phyloP scores from a whole-genome alignment of 2,797 vertebrate genomes.

The Melanogrammus aeglefinus region DNA sequence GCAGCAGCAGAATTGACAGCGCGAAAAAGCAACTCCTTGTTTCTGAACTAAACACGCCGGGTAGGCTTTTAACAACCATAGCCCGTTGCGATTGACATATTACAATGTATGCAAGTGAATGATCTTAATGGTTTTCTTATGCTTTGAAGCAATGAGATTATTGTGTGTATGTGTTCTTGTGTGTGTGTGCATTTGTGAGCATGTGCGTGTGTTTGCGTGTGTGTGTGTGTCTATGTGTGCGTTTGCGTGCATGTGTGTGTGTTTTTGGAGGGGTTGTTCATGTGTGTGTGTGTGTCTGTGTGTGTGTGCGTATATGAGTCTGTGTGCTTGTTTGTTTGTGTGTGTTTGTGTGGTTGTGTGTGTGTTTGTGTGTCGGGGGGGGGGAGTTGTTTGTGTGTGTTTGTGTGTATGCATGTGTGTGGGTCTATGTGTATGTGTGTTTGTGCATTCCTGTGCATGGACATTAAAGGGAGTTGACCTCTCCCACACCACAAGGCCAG shows the following conservation, averaged over 20 bases:
- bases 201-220: background rate
- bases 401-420: background rate
- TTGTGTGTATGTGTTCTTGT: conserved; percentile 5
- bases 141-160: background rate
- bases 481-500: conserved; percentile 56
- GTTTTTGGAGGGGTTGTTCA: no score
- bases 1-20: conserved; percentile 51
- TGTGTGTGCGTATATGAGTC: no score
- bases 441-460: conserved; percentile 7
- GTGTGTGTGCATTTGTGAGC: background rate
- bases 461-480: conserved; percentile 49
- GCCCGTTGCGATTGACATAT: conserved; percentile 25
- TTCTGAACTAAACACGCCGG: conserved; percentile 38
- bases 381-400: no score
- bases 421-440: conserved; percentile 4
- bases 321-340: background rate
- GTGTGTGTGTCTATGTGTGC: background rate
- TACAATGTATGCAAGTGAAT: conserved; percentile 15
- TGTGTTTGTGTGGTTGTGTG: no score
- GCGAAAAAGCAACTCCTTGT: conserved; percentile 42
- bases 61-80: conserved; percentile 36
- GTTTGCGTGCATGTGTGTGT: background rate
- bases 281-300: no score
- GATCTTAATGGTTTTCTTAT: background rate
- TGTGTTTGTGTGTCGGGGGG: conserved; percentile 4